phyloP scores from a whole-genome alignment of 2,888 invertebrate genomes.

The Pristionchus arcanus region DNA sequence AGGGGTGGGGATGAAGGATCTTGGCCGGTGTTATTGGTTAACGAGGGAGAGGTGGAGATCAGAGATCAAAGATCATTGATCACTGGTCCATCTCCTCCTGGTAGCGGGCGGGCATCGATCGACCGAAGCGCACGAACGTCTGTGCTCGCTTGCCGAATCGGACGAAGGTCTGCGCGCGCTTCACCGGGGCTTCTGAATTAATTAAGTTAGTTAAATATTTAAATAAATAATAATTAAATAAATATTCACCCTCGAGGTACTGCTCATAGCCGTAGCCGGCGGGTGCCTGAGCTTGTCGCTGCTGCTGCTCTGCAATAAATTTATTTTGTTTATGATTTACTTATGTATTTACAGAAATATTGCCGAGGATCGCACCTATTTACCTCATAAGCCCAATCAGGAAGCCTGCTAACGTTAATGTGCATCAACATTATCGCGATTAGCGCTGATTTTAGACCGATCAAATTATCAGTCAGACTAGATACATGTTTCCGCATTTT shows the following conservation, averaged over 20 bases:
- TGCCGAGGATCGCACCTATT: too few species aligned
- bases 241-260: slow-evolving; percentile 25
- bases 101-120: slow-evolving; percentile 33
- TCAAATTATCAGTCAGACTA: neutral
- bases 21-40: slow-evolving; percentile 12
- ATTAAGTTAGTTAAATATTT: neutral
- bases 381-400: neutral
- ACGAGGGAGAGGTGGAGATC: neutral
- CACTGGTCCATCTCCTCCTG: slow-evolving; percentile 6
- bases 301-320: slow-evolving; percentile 13
- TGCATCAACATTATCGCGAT: neutral
- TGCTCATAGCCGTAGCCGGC: slow-evolving; percentile 11
- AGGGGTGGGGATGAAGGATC: slow-evolving; percentile 1
- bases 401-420: neutral
- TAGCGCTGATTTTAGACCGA: neutral
- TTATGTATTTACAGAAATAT: neutral
- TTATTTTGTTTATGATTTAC: neutral
- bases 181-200: slow-evolving; percentile 38
- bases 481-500: neutral
- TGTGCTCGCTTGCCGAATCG: slow-evolving; percentile 56
- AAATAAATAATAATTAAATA: neutral
- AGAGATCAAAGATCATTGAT: slow-evolving; percentile 34
- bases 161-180: slow-evolving; percentile 56
- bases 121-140: slow-evolving; percentile 56
- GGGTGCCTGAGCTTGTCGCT: neutral